Conservation (phyloP, 2,113 vertebrate species). For the Apteryx mantelli region DNA sequence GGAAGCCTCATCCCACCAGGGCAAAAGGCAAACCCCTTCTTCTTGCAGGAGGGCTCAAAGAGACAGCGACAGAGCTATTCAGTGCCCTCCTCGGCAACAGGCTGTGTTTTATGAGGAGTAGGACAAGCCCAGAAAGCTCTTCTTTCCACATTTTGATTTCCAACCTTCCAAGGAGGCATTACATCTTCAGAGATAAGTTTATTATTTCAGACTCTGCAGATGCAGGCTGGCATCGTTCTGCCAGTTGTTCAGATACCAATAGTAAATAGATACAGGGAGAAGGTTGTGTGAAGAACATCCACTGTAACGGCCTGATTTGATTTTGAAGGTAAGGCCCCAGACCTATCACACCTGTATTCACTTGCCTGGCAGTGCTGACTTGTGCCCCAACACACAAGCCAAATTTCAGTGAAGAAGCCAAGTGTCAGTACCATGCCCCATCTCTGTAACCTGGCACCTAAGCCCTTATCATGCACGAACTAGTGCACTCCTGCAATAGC, state of each 20-base stretch:
- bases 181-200: background rate
- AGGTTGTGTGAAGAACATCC: background rate
- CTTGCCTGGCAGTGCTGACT: background rate
- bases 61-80: background rate
- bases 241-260: background rate
- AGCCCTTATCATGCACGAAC: background rate
- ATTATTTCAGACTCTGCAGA: background rate
- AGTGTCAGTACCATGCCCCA: background rate
- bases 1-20: background rate
- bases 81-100: background rate
- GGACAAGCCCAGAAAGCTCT: background rate
- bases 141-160: background rate
- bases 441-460: background rate
- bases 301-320: accelerated
- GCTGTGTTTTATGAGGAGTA: background rate
- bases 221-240: accelerated
- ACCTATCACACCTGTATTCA: accelerated
- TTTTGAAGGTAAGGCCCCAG: background rate
- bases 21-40: background rate
- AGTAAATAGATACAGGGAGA: background rate
- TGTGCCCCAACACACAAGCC: background rate
- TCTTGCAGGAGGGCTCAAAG: background rate
- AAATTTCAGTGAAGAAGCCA: background rate
- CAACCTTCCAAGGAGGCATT: background rate
- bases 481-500: background rate